Evolutionary conservation across 1,140 invertebrate genomes (phyloP).

Genomic region (Saccostrea echinata): DNA sequence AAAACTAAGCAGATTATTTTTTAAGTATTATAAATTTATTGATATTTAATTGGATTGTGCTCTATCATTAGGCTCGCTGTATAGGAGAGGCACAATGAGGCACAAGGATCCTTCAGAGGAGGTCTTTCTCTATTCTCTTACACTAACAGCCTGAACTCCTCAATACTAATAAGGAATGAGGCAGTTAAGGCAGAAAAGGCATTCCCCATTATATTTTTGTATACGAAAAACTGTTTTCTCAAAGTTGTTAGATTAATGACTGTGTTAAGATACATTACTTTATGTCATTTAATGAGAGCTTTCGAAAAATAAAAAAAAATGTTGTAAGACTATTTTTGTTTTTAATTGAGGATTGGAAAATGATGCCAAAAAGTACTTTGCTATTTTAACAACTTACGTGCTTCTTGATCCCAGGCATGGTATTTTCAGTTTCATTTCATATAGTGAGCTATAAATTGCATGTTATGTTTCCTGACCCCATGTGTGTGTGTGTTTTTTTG

Average conservation of each 20-base stretch:
- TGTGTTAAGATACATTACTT: background rate
- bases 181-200: background rate
- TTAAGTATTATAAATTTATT: background rate
- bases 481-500: too few relatives aligned
- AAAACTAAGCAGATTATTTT: background rate
- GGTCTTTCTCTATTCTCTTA: conserved; percentile 47
- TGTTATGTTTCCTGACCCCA: background rate
- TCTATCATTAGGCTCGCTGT: conserved; percentile 48
- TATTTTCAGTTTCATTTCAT: background rate
- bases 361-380: background rate
- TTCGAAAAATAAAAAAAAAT: background rate
- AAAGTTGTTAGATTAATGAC: background rate
- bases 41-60: background rate
- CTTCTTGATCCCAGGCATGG: background rate
- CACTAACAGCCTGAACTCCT: conserved; percentile 31
- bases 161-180: background rate
- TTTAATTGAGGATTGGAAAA: background rate
- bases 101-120: conserved; percentile 28
- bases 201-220: conserved; percentile 4
- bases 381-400: background rate
- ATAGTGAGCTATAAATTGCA: background rate
- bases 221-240: background rate
- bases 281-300: background rate
- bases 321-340: background rate
- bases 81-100: conserved; percentile 43